Percentiles rank a stretch among this genome's conserved stretches.
Conservation (phyloP, 2,797 vertebrate species). For the Xyrichtys novacula region DNA sequence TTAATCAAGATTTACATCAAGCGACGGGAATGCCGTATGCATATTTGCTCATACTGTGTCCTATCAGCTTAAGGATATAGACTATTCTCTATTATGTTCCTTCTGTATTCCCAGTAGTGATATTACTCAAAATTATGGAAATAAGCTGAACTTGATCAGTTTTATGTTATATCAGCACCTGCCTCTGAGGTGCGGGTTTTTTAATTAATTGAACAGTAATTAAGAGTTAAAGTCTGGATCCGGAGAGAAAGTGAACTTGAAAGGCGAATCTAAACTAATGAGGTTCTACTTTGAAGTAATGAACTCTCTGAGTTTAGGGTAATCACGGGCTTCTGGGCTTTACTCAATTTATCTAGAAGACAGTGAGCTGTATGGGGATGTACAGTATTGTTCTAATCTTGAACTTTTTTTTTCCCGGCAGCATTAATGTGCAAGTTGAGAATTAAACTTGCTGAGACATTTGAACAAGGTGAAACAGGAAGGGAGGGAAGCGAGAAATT, state of each 20-base stretch:
- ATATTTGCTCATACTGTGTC: constrained; percentile 68
- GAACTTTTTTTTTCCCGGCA: constrained; percentile 26
- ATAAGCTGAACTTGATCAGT: constrained; percentile 69
- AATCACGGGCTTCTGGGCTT: constrained; percentile 76
- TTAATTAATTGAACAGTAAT: constrained; percentile 81
- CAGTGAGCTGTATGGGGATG: constrained; percentile 45
- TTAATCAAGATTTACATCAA: constrained; percentile 82
- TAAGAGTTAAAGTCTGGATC: constrained; percentile 77
- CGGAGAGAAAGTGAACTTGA: constrained; percentile 79
- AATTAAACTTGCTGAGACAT: constrained; percentile 16
- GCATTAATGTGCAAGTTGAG: constrained; percentile 32
- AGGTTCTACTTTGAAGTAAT: constrained; percentile 82
- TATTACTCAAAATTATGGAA: constrained; percentile 72
- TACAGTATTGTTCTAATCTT: constrained; percentile 37
- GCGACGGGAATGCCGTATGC: constrained; percentile 64
- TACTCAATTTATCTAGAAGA: constrained; percentile 58
- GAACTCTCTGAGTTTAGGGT: constrained; percentile 73
- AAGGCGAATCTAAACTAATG: constrained; percentile 82
- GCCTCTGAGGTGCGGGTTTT: constrained; percentile 73
- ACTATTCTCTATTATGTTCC: constrained; percentile 55
- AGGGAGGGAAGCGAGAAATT: not conserved
- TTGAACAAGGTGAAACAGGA: not conserved
- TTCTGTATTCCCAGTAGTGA: constrained; percentile 61
- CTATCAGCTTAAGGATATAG: constrained; percentile 60
- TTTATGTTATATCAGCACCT: constrained; percentile 73